Evolutionary conservation across 37 sponge, comb jelly and placozoan genomes (phyloP), one percentile per base, ranked within the genome.

Genomic region (Hormiphora californensis): DNA sequence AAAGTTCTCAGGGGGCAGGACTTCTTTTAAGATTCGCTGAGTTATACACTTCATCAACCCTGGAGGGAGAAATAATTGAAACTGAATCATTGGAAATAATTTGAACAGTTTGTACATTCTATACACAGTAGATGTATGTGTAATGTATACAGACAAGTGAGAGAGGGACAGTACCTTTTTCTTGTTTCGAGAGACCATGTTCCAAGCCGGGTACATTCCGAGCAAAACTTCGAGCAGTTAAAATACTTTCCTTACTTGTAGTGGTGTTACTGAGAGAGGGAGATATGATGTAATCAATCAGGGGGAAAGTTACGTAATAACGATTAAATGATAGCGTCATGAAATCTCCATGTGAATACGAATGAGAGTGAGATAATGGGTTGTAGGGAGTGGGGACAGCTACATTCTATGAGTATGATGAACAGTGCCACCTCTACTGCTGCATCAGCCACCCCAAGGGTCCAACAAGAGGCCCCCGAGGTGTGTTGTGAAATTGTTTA

Each of bases 41-140:
- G 81, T 73, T 8, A 73, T 41, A 73, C 81, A 73, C 35, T 73
- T 73, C 9, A 73, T 73, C 81, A 73, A 36, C 40, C 81, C 81
- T 73, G 67, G 11, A 65, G 37, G n/a, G 5, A 30, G 9, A n/a
- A n/a, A n/a, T n/a, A n/a, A n/a, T 49, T 17, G 53, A 17, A 17
- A 15, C 53, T 17, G 53, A 49, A 17, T 49, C 53, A 49, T 49
- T 15, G 53, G 15, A 15, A 49, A 49, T 9, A 9, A 17, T 49
- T 49, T 49, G 15, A 9, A 49, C 9, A 49, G 12, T 49, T 49
- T 49, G 12, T 49, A 15, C 53, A 15, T 9, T 15, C 53, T 15
- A 9, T 49, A 9, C 9, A 15, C 53, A 49, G 15, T 15, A 49
- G 12, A 49, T 15, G 53, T 49, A 9, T 49, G 53, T 9, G 12